A percentile compares a stretch with the other conserved stretches of the same genome.
phyloP scores from a whole-genome alignment of 2,113 vertebrate genomes.

The Lucifuga dentata region DNA sequence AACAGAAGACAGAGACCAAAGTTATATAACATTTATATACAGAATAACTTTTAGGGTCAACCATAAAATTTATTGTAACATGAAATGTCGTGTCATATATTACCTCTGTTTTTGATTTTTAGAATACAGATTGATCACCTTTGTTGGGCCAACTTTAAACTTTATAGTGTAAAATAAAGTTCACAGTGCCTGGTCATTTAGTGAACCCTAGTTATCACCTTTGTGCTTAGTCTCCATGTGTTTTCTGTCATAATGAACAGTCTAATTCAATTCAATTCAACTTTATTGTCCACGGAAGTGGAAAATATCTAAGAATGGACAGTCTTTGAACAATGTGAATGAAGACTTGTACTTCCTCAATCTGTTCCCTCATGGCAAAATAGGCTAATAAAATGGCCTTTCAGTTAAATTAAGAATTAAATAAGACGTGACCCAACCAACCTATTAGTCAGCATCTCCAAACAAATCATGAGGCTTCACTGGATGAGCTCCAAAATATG shows the following conservation, averaged over 20 bases:
- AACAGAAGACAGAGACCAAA: no score
- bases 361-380: constrained; percentile 6
- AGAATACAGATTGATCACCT: neutral
- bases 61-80: neutral
- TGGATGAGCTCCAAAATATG: constrained; percentile 54
- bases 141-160: neutral
- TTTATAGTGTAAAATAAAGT: neutral
- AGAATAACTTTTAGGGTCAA: neutral
- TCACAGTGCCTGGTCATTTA: neutral
- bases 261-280: no score
- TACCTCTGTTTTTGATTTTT: neutral
- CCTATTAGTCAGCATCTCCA: constrained; percentile 55
- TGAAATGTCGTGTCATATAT: constrained; percentile 10
- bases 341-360: neutral
- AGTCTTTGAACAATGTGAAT: neutral
- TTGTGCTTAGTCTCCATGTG: neutral
- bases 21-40: no score
- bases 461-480: constrained; percentile 58
- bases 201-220: neutral
- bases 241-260: constrained; percentile 13
- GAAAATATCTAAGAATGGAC: constrained; percentile 1
- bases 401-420: constrained; percentile 50
- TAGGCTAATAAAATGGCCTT: constrained; percentile 32
- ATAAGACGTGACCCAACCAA: constrained; percentile 43
- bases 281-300: no score